A percentile compares a stretch with the other conserved stretches of the same genome.
Evolutionary conservation across 2,113 vertebrate species (phyloP).

Genomic region (Polypterus senegalus): DNA sequence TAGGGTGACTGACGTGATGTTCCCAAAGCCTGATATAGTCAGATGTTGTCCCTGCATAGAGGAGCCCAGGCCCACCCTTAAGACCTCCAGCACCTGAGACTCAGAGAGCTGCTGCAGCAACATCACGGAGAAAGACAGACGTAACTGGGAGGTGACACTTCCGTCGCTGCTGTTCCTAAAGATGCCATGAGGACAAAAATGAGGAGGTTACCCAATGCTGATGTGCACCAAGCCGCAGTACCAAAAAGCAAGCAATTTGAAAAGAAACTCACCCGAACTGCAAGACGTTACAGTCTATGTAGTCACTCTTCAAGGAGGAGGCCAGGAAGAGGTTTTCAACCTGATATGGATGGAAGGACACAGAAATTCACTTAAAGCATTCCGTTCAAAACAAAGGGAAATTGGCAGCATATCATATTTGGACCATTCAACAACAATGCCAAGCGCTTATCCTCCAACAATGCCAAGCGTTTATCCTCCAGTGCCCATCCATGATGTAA

Average conservation of each 20-base stretch:
- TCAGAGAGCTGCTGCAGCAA: conserved; percentile 43
- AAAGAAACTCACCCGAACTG: conserved; percentile 61
- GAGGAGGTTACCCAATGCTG: background rate
- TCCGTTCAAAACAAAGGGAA: background rate
- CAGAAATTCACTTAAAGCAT: background rate
- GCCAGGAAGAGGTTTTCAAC: conserved; percentile 58
- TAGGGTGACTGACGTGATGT: conserved; percentile 56
- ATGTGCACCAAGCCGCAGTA: background rate
- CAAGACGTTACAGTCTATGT: conserved; percentile 55
- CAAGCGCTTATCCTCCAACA: background rate
- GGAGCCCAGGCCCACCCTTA: conserved; percentile 50
- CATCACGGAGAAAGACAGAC: conserved; percentile 50
- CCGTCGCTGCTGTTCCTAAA: conserved; percentile 34
- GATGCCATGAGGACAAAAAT: conserved; percentile 36
- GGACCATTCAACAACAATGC: background rate
- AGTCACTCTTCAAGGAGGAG: conserved; percentile 59
- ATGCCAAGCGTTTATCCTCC: background rate
- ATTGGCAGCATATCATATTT: background rate
- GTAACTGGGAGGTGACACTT: conserved; percentile 58
- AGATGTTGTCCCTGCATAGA: conserved; percentile 42
- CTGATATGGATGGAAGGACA: conserved; percentile 38
- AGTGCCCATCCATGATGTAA: background rate
- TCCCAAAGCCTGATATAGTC: conserved; percentile 56
- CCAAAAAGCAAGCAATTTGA: background rate
- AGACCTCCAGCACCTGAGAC: conserved; percentile 48